Evolutionary conservation across 2,113 vertebrate genomes (phyloP), one percentile per base, ranked within the genome.

Genomic region (Fulica atra): DNA sequence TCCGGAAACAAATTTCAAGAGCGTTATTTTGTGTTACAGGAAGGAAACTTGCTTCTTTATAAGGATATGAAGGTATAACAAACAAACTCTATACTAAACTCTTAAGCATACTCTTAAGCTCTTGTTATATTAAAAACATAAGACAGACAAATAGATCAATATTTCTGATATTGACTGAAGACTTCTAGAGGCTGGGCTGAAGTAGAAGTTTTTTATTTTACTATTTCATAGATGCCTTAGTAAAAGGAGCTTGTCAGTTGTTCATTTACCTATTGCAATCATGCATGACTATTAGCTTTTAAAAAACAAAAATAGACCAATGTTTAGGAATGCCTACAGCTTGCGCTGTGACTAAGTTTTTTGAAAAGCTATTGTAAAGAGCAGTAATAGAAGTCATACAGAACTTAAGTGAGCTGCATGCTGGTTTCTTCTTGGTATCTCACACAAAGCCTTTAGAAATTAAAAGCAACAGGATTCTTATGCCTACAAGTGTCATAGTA

Each of bases 1-100:
- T 99, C 98, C 4, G 99, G 98, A 85, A 98, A 98, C 97, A 99
- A 98, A 93, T 99, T 99, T 98, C 99, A 99, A 95, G 99, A 99
- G 38, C 98, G 99, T 81, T 99, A 99, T 61, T 98, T 98, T 56
- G 97, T 98, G 38, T 98, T 99, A 35, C 97, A 40, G 64, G 98
- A 98, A 86, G 98, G 98, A 76, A 98, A 98, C 95, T 98, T 99
- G 71, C 97, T 99, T 82, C 95, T 99, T 66, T 99, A 99, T 97
- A 99, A 99, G 95, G 99, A 99, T 84, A 95, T 97, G 81, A 99
- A 99, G 98, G 99, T 99, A 98, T 44, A 81, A 69, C 10, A 33
- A 64, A 13, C 4, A 63, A 73, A 68, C 18, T 74, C 8, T 28
- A 35, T 8, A 56, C 9, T 7, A 81, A 76, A 79, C 26, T 69